Evolutionary conservation across 2,888 invertebrate species (phyloP), one percentile per base, ranked within the genome.

Genomic region (Nomada lathburiana): DNA sequence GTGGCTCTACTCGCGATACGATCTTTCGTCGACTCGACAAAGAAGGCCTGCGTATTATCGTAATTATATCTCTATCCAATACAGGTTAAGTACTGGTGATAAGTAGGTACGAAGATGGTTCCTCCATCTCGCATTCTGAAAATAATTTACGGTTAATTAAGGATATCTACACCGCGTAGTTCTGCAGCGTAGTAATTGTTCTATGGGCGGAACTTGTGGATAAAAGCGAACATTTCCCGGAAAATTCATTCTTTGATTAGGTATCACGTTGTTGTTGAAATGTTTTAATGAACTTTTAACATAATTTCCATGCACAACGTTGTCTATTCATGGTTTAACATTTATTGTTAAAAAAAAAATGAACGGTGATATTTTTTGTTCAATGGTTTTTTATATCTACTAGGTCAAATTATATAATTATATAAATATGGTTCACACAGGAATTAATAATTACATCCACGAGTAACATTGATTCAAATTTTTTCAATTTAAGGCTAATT

Each of bases 31-130:
- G 29, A 60, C n/a, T 73, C 73, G 23, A 68, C 62, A 68, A 78
- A 68, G 55, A 47, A 55, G 36, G 7, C 62, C 47, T 23, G 55
- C 57, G 52, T 63, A 79, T 73, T 69, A 79, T 75, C 74, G 53
- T 67, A 73, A 77, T 77, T 73, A 77, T 77, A 77, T 77, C 77
- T 77, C 72, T 47, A 62, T 47, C 47, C 44, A 53, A 77, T 73
- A 68, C 44, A 59, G 62, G 44, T 42, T 42, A 23, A 11, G 71
- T n/a, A n/a, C n/a, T 26, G 11, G 47, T 20, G 18, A 55, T 55
- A 47, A 70, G 47, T 70, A 47, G 60, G 55, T 29, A 53, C 23
- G 23, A 52, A 75, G 60, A 29, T 52, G 52, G 26, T 59, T n/a
- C 60, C n/a, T 18, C 44, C 16, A 60, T 74, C 36, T 50, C 50